Evolutionary conservation across 2,113 vertebrate species (phyloP), one percentile per base, ranked within the genome.

Genomic region (Casuarius casuarius): DNA sequence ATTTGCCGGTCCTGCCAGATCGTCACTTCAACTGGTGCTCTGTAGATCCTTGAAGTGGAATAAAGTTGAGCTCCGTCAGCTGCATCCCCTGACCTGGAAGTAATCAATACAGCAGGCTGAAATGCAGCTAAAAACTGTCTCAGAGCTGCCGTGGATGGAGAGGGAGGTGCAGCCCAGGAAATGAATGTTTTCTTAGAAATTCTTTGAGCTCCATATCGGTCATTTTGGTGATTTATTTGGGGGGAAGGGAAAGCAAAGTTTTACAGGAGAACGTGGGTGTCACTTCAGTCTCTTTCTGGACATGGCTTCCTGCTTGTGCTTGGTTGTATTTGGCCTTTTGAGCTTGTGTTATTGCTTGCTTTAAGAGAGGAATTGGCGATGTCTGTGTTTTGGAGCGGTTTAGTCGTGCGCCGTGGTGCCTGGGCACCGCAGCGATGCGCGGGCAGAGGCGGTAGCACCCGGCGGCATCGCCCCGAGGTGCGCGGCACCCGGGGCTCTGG

Each of bases 61-160:
- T 91, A 71, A 95, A 94, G 91, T 95, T 82, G 87, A 95, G 84
- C 75, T 95, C 74, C 77, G 87, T 92, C 91, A 92, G 95, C 94
- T 96, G 96, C 2, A 0, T 92, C 92, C 81, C 49, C 91, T 97
- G 92, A 95, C 93, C 94, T 97, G 95, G 92, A 95, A 97, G 77
- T 96, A 94, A 95, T 91, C 67, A 8, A 44, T 42, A 89, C 95
- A 95, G 85, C 94, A 94, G 96, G 94, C 94, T 87, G 63, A 94
- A 66, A 76, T n/a, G 71, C 81, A 85, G 81, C 70, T 75, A 63
- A 87, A 65, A 86, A 5, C 38, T 54, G 17, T 10, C 58, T 62
- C 44, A 38, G 1, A 84, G 86, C 80, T 92, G 70, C 62, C 0
- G 2, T 20, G 35, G 44, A 63, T 59, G 42, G 25, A 9, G 12